phyloP scores from a whole-genome alignment of 2,113 vertebrate genomes.

The Willisornis vidua region DNA sequence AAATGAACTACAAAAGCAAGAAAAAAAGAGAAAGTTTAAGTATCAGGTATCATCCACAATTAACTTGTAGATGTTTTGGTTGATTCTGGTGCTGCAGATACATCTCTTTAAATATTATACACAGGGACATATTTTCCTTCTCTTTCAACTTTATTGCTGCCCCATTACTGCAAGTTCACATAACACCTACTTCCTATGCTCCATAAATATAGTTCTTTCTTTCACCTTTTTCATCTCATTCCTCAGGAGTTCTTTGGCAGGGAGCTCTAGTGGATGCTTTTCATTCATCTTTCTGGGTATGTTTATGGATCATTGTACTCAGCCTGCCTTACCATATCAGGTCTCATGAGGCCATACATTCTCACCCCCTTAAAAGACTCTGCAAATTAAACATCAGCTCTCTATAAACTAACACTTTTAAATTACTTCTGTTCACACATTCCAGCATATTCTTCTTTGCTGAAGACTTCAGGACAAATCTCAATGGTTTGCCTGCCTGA shows the following conservation, averaged over 20 bases:
- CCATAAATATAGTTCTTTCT: not conserved
- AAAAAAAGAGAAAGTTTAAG: not conserved
- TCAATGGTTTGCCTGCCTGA: constrained; percentile 19
- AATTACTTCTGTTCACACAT: constrained; percentile 51
- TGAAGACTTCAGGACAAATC: not conserved
- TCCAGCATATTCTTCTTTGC: not conserved
- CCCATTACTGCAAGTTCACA: not conserved
- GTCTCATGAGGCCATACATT: not conserved
- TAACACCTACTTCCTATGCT: not conserved
- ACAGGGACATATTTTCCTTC: not conserved
- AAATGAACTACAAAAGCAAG: not conserved
- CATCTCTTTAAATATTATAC: not conserved
- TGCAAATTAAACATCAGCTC: not conserved
- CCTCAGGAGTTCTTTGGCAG: not conserved
- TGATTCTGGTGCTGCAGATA: not conserved
- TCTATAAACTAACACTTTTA: constrained; percentile 33
- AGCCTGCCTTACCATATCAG: not conserved
- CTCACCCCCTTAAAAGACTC: not conserved
- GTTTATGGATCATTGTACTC: not conserved
- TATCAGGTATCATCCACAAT: not conserved
- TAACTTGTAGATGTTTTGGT: not conserved
- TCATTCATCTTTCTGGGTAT: not conserved
- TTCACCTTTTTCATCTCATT: not conserved
- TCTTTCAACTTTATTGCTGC: not conserved
- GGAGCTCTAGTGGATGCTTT: not conserved